These are phyloP conservation scores for Neodontobutis hainanensis DNA, from an alignment of 2,113 vertebrate genomes.

Conservation along the genomic window DNA sequence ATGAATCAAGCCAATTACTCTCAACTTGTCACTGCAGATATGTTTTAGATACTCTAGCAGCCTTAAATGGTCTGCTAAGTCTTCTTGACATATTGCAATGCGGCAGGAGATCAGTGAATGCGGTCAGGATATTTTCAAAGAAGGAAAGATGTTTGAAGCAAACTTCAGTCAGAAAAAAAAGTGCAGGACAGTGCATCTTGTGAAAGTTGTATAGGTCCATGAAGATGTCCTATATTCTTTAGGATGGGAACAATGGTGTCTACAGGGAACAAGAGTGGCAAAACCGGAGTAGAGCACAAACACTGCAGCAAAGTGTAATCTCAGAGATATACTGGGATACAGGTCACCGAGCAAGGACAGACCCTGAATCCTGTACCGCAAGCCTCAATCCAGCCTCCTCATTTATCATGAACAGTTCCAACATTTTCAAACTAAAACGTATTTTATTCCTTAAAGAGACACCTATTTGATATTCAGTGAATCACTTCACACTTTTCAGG, in stretches of 20 bases:
- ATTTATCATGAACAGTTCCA: slow-evolving; percentile 6
- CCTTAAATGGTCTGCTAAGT: slow-evolving; percentile 49
- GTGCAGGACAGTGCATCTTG: slow-evolving; percentile 24
- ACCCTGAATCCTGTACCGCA: slow-evolving; percentile 6
- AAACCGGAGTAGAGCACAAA: slow-evolving; percentile 49
- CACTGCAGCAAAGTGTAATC: slow-evolving; percentile 34
- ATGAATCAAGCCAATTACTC: slow-evolving; percentile 64
- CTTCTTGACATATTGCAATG: slow-evolving; percentile 31
- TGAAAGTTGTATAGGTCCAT: slow-evolving; percentile 30
- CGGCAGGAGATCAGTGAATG: slow-evolving; percentile 18
- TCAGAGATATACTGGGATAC: slow-evolving; percentile 42
- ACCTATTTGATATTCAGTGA: neutral
- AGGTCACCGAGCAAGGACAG: slow-evolving; percentile 47
- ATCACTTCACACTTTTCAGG: neutral
- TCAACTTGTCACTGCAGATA: slow-evolving; percentile 48
- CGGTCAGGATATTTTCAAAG: slow-evolving; percentile 25
- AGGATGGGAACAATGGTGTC: slow-evolving; percentile 42
- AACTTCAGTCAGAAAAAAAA: slow-evolving; percentile 8
- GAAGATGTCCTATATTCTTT: slow-evolving; percentile 58
- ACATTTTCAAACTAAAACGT: neutral
- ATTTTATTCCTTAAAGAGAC: neutral
- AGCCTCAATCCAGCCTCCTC: neutral
- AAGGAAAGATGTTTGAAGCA: slow-evolving; percentile 15
- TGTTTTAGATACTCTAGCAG: slow-evolving; percentile 33
- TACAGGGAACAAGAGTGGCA: slow-evolving; percentile 43